Percentiles rank a stretch among this genome's conserved stretches.
Evolutionary conservation across 2,113 vertebrate species (phyloP).

Genomic region (Opisthocomus hoazin): DNA sequence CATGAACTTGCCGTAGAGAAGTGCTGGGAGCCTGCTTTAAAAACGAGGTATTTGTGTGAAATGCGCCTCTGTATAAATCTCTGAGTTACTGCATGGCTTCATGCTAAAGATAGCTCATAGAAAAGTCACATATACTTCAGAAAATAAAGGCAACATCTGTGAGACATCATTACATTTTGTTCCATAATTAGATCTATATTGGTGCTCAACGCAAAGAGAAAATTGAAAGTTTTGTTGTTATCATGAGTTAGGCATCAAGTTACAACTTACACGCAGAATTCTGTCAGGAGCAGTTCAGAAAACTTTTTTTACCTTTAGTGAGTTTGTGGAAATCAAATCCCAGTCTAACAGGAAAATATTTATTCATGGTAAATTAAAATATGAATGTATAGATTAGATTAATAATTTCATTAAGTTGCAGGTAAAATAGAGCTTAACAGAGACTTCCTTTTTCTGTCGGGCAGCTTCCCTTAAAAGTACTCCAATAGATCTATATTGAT

Average conservation of each 20-base stretch:
- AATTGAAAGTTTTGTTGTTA: background rate
- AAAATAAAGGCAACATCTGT: background rate
- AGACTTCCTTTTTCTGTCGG: background rate
- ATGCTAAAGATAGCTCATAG: background rate
- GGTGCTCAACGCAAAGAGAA: background rate
- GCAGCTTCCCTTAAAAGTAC: background rate
- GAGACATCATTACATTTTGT: background rate
- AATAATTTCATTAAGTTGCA: background rate
- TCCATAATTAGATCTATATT: background rate
- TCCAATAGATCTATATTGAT: background rate
- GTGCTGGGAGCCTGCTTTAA: background rate
- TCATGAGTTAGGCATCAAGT: background rate
- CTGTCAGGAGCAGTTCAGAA: background rate
- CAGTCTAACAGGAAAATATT: background rate
- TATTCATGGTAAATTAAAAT: background rate
- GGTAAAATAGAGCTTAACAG: background rate
- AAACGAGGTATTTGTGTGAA: background rate
- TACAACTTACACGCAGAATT: background rate
- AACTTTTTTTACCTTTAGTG: background rate
- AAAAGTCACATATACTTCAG: background rate
- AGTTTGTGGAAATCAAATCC: background rate
- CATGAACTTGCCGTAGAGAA: background rate
- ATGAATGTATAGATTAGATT: background rate
- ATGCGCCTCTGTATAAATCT: background rate
- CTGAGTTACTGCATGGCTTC: background rate